Percentiles rank a stretch among this genome's conserved stretches.
Evolutionary conservation across 2,888 invertebrate genomes (phyloP).

Genomic region (Augochlorella aurata): DNA sequence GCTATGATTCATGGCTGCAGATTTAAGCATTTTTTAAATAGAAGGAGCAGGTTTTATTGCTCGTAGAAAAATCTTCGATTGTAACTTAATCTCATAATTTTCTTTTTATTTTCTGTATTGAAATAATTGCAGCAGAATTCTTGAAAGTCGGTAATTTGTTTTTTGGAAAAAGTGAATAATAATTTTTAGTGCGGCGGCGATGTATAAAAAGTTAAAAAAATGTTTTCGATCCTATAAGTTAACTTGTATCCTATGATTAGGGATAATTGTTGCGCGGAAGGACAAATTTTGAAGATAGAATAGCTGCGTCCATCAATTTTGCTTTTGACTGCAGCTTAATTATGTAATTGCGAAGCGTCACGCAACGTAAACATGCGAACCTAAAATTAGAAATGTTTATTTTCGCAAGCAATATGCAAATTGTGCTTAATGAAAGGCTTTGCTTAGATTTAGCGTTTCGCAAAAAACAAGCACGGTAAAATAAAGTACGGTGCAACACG

Average conservation of each 20-base stretch:
- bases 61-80: no score
- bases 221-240: not conserved
- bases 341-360: conserved; percentile 14
- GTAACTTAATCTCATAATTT: not conserved
- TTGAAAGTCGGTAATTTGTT: not conserved
- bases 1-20: not conserved
- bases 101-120: no score
- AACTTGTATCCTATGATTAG: not conserved
- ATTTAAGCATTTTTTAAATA: no score
- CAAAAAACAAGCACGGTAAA: not conserved
- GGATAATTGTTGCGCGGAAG: not conserved
- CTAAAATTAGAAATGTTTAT: not conserved
- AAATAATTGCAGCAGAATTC: no score
- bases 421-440: not conserved
- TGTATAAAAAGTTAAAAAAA: not conserved
- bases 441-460: no score
- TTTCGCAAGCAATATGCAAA: not conserved
- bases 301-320: not conserved
- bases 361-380: conserved; percentile 16
- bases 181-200: not conserved
- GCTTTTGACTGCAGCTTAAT: conserved; percentile 5
- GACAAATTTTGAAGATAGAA: conserved; percentile 5
- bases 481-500: not conserved
- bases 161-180: not conserved
- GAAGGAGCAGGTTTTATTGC: no score